Evolutionary conservation across 2,113 vertebrate species (phyloP).

Genomic region (Nothoprocta perdicaria): DNA sequence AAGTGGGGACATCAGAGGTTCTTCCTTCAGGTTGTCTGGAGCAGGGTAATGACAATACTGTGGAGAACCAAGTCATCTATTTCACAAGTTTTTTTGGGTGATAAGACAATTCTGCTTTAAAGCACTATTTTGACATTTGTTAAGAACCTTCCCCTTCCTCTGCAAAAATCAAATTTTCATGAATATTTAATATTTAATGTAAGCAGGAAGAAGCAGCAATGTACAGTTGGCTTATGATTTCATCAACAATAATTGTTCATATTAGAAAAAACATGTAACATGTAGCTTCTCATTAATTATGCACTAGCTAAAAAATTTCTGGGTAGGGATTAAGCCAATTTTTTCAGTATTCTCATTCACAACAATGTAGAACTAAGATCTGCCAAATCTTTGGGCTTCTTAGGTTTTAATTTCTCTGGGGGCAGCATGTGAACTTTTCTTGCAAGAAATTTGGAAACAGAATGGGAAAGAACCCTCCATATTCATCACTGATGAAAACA

Average conservation of each 20-base stretch:
- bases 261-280: conserved; percentile 15
- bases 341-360: neutral
- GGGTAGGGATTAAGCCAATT: neutral
- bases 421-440: conserved; percentile 37
- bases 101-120: neutral
- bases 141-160: neutral
- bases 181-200: neutral
- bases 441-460: neutral
- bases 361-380: neutral
- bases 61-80: neutral
- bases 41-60: neutral
- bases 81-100: neutral
- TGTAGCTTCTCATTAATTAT: conserved; percentile 11
- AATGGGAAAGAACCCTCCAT: neutral
- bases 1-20: neutral
- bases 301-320: conserved; percentile 1
- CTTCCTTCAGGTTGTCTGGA: neutral
- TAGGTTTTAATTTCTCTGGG: conserved; percentile 40
- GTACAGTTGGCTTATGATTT: neutral
- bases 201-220: neutral
- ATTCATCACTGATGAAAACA: neutral
- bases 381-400: conserved; percentile 10
- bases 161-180: neutral
- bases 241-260: neutral
- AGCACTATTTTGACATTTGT: neutral